A percentile compares a stretch with the other conserved stretches of the same genome.
phyloP scores from a whole-genome alignment of 2,888 invertebrate species.

The Nymphalis urticae region DNA sequence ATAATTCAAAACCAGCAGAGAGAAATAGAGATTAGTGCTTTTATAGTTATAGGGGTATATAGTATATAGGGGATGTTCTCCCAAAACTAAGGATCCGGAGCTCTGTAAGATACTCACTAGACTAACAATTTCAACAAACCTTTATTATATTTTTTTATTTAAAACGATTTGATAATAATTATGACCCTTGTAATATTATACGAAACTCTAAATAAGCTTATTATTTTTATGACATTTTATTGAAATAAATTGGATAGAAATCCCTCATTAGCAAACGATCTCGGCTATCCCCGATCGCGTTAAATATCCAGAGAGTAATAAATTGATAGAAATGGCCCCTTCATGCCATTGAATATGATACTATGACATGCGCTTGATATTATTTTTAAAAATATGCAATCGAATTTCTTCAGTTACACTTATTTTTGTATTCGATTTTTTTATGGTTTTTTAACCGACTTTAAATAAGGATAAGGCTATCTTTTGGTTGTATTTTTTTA shows the following conservation, averaged over 20 bases:
- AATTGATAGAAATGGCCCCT: constrained; percentile 50
- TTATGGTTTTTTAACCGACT: no score
- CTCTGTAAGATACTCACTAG: no score
- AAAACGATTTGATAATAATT: background rate
- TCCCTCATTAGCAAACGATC: constrained; percentile 35
- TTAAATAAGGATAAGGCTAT: no score
- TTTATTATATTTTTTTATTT: background rate
- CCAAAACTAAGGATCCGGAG: no score
- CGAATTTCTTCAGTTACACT: background rate
- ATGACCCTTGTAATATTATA: background rate
- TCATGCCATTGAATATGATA: constrained; percentile 63
- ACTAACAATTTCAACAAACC: no score
- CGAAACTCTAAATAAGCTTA: constrained; percentile 7
- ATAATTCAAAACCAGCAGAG: no score
- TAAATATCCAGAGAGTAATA: constrained; percentile 59
- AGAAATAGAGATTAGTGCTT: no score
- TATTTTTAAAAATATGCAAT: constrained; percentile 33
- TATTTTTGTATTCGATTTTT: background rate
- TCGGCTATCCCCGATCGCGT: constrained; percentile 45
- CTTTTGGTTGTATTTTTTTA: background rate
- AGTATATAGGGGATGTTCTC: no score
- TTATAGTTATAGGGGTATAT: no score
- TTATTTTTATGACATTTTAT: constrained; percentile 27
- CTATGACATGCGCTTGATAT: constrained; percentile 38
- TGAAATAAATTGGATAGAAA: constrained; percentile 28